Base-by-base conservation (phyloP, 2,113 vertebrate species). In the Rhynchomys soricoides region DNA sequence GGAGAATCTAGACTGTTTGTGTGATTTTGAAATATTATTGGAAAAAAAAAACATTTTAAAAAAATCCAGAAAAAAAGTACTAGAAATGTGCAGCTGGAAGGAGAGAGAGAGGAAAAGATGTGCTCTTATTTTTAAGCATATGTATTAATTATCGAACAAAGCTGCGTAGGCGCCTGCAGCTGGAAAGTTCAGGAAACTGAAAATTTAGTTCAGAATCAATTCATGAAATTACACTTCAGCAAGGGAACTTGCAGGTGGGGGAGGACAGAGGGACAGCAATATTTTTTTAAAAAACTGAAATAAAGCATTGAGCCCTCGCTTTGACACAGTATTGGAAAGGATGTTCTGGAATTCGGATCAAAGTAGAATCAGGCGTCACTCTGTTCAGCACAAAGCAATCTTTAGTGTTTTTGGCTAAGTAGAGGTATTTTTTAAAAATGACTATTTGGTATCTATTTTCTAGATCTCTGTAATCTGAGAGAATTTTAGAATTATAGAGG, bases 231-330 rank as follows among this genome's bases (percentile, higher is more conserved):
- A 94, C 94, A 95, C 52, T 89, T 98, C 87, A 93, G 90, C 94
- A 90, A 73, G 22, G 85, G 90, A 98, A 95, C 74, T 70, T 97
- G 90, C 88, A 97, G 89, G 94, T 97, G 97, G 90, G 92, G 88
- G 81, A 95, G 95, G 92, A 83, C 11, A 13, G 91, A 97, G 79
- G 66, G 31, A 97, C 93, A 77, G 79, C 22, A 71, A 0, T 87
- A 40, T 96, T 97, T 97, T 98, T 96, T 50, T n/a, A n/a, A n/a
- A n/a, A n/a, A 97, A 96, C 40, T 78, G 91, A 92, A 96, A 95
- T 95, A 90, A 94, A 95, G 97, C 81, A 59, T 70, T 74, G 75
- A 97, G 91, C 57, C 96, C 90, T 95, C 29, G 55, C 59, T 96
- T 98, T 64, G 89, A 78, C 81, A 68, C 74, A 79, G 89, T 89